Evolutionary conservation across 2,113 vertebrate genomes (phyloP), one percentile per base, ranked within the genome.

Genomic region (Zapornia atra): DNA sequence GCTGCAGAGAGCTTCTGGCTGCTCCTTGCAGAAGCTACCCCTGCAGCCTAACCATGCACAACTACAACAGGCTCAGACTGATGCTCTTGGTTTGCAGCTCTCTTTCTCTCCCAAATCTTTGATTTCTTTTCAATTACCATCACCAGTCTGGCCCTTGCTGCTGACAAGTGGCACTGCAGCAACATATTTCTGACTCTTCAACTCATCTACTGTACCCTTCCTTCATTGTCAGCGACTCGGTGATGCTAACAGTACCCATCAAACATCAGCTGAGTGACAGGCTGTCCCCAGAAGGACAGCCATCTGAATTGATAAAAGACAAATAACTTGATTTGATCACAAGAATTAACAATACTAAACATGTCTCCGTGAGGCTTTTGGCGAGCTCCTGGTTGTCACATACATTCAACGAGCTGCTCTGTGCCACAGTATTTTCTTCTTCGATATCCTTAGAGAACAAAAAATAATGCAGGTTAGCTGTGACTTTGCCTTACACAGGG

Each of bases 271-370:
- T 26, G 40, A 20, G 77, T 89, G 77, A 66, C 0, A 5, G 76
- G 34, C 50, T 78, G 65, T 69, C 73, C 82, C 90, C 69, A 64
- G 73, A 91, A 84, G 86, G 73, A 63, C 22, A 81, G 68, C 59
- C 68, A 21, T 64, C 80, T 44, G 73, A 92, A 86, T 70, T 87
- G 75, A 83, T 14, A 51, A 51, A 42, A 94, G 72, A 64, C 60
- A 15, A 87, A 24, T 48, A 78, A 65, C 69, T 63, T 79, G 57
- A 75, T 57, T 61, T 82, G 53, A 92, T 82, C 77, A 48, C 78
- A 89, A 95, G 84, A 76, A 69, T 77, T 91, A 90, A 53, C 77
- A 80, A 42, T 57, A 73, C 61, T 70, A 73, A 86, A 84, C 60
- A 59, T 36, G 34, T 51, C 26, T 63, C 36, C 0, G 0, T n/a